A percentile compares a stretch with the other conserved stretches of the same genome.
Evolutionary conservation across 2,888 invertebrate species (phyloP).

Genomic region (Caenorhabditis sp.): DNA sequence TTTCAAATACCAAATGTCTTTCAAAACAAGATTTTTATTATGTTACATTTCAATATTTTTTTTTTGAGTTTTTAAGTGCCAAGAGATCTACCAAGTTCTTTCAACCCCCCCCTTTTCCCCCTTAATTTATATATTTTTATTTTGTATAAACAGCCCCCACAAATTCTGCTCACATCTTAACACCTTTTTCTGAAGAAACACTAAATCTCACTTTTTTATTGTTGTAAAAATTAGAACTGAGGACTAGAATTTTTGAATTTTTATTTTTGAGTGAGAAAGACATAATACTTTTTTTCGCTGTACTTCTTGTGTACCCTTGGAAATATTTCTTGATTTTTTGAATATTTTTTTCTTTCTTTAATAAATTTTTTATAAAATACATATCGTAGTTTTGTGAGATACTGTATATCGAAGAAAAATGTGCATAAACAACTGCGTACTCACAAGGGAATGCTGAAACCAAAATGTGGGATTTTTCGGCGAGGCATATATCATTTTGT

Average conservation of each 20-base stretch:
- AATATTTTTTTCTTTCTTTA: too few relatives aligned
- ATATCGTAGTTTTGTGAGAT: too few relatives aligned
- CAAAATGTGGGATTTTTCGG: too few relatives aligned
- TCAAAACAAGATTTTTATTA: background rate
- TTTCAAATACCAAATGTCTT: slow-evolving; percentile 1
- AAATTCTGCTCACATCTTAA: too few relatives aligned
- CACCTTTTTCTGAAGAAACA: too few relatives aligned
- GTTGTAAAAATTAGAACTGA: background rate
- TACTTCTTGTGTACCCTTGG: background rate
- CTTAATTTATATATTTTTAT: background rate
- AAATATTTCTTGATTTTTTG: too few relatives aligned
- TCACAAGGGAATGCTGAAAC: too few relatives aligned
- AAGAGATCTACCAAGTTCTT: slow-evolving; percentile 1
- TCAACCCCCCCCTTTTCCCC: background rate
- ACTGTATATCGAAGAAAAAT: too few relatives aligned
- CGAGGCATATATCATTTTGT: too few relatives aligned
- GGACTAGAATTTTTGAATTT: background rate
- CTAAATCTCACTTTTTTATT: background rate
- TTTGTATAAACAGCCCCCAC: background rate
- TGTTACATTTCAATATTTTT: background rate
- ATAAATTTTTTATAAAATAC: too few relatives aligned
- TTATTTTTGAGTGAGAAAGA: background rate
- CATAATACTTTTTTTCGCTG: background rate
- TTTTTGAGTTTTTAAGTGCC: background rate
- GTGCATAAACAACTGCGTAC: too few relatives aligned